Conservation (phyloP, 2,888 invertebrate species). For the Erebia palarica region DNA sequence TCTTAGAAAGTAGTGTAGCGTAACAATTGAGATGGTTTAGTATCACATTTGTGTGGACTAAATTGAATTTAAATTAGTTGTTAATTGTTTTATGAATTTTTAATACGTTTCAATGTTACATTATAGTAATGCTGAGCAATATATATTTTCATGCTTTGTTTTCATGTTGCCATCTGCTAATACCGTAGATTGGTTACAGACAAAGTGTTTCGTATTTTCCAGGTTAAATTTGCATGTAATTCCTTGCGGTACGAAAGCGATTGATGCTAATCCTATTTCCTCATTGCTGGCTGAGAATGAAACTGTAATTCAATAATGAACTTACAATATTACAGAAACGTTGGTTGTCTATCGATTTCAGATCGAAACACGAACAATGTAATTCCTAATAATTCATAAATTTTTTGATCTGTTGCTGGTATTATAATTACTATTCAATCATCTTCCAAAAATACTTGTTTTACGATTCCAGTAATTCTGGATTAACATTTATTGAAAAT, state of each 20-base stretch:
- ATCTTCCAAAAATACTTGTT: too few species aligned
- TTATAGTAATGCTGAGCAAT: too few species aligned
- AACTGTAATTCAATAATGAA: constrained; percentile 16
- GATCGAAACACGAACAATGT: neutral
- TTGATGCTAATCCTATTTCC: constrained; percentile 20
- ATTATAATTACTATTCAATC: neutral
- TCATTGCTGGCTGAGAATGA: constrained; percentile 2
- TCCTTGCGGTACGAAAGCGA: constrained; percentile 12
- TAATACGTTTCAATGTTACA: too few species aligned
- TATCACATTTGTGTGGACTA: too few species aligned
- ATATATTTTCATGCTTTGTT: constrained; percentile 2
- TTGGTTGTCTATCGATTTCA: neutral
- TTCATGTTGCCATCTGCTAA: constrained; percentile 6
- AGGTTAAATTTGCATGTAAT: constrained; percentile 26
- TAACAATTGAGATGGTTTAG: too few species aligned
- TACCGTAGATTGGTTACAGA: constrained; percentile 8
- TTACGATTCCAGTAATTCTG: too few species aligned
- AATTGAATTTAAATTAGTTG: too few species aligned
- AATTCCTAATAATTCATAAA: neutral
- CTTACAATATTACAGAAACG: constrained; percentile 6
- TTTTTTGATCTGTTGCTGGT: neutral
- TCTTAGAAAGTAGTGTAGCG: too few species aligned
- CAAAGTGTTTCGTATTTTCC: constrained; percentile 15
- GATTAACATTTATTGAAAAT: too few species aligned
- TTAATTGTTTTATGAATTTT: too few species aligned